phyloP scores from a whole-genome alignment of 2,797 vertebrate species.

The Sebastes diaconus region DNA sequence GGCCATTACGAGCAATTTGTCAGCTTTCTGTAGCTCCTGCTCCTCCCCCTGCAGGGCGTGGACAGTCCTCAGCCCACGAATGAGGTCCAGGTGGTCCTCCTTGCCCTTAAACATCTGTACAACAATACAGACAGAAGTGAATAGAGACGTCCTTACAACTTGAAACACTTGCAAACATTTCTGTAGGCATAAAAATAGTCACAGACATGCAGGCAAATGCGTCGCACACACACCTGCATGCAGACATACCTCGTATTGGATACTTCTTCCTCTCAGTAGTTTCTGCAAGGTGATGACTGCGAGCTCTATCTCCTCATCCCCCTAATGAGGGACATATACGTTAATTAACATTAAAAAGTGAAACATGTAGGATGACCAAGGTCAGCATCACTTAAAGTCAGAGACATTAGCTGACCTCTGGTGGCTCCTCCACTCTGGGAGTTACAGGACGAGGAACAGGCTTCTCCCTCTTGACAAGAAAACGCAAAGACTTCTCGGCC shows the following conservation, averaged over 20 bases:
- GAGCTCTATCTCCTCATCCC: conserved; percentile 89
- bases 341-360: not conserved
- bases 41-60: conserved; percentile 86
- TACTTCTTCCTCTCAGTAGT: conserved; percentile 88
- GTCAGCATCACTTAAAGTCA: not conserved
- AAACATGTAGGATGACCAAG: not conserved
- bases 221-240: not conserved
- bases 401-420: conserved; percentile 75
- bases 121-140: not conserved
- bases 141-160: not conserved
- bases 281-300: conserved; percentile 90
- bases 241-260: conserved; percentile 86
- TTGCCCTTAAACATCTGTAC: conserved; percentile 91
- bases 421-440: conserved; percentile 82
- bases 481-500: conserved; percentile 67
- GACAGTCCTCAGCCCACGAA: conserved; percentile 87
- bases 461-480: conserved; percentile 80
- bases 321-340: conserved; percentile 68
- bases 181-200: not conserved
- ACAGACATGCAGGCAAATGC: not conserved
- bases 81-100: conserved; percentile 86
- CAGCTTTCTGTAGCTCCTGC: conserved; percentile 79
- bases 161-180: not conserved
- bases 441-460: conserved; percentile 82
- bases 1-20: conserved; percentile 77